phyloP scores from a whole-genome alignment of 2,888 invertebrate species.

The Cantharis lateralis region DNA sequence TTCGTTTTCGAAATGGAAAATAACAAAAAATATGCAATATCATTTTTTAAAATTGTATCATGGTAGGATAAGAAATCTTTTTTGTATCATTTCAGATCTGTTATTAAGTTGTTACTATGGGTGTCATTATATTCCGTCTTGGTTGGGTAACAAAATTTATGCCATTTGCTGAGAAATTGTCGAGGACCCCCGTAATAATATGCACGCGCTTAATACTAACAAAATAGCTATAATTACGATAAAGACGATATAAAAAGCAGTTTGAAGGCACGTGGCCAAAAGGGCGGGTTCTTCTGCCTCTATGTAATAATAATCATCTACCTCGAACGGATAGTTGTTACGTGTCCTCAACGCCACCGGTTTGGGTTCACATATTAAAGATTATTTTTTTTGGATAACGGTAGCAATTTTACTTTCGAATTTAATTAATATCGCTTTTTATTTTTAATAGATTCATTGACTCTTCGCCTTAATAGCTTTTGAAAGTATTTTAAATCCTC shows the following conservation, averaged over 20 bases:
- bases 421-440: neutral
- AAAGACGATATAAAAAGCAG: slow-evolving; percentile 54
- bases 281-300: slow-evolving; percentile 37
- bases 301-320: slow-evolving; percentile 38
- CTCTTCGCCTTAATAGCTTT: neutral
- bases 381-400: slow-evolving; percentile 4
- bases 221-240: slow-evolving; percentile 56
- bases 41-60: neutral
- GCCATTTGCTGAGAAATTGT: slow-evolving; percentile 23
- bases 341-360: slow-evolving; percentile 21
- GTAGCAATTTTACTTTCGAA: slow-evolving; percentile 4
- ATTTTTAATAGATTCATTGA: slow-evolving; percentile 1
- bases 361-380: slow-evolving; percentile 10
- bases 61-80: neutral
- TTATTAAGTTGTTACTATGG: slow-evolving; percentile 17
- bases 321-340: slow-evolving; percentile 24
- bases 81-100: neutral
- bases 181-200: slow-evolving; percentile 37
- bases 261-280: slow-evolving; percentile 41
- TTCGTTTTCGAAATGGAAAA: neutral
- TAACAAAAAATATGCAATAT: neutral
- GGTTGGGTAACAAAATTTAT: slow-evolving; percentile 10
- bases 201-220: slow-evolving; percentile 34
- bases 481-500: neutral
- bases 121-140: slow-evolving; percentile 15